Base-by-base conservation (phyloP, 2,888 invertebrate species). In the Drosophila sordidula region DNA sequence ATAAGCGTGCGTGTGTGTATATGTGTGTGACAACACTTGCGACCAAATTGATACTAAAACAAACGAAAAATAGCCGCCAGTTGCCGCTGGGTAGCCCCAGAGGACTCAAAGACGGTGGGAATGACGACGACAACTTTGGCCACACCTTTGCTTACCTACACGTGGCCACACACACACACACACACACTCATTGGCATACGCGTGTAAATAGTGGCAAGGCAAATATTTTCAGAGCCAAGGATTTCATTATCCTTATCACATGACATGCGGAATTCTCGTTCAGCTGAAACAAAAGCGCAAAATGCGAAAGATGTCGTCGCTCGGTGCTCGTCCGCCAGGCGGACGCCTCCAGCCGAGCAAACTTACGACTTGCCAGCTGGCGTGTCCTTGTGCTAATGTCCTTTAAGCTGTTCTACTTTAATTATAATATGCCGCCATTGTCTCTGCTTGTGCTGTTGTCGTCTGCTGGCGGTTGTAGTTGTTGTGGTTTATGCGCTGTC, bases 211-310 rank as follows among this genome's bases (percentile, higher is more conserved):
- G 72, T 74, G 52, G 47, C 69, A 75, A 78, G 69, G 88, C 79
- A 87, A 90, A 90, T 89, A 90, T 83, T 83, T 89, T 86, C 83
- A 83, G 75, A 78, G 85, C 77, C 83, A 91, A 91, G 91, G 89
- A 91, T 90, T 90, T 90, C 89, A 91, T 90, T 91, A 91, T 90
- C 89, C 85, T 90, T 91, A 90, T 90, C 90, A 88, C 79, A 75
- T 74, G 72, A 74, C 73, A 76, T 59, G 77, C 77, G 84, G 84
- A 70, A 84, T 89, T 88, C 74, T 75, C 47, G 36, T 46, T 55
- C 52, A 50, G 57, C 67, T 51, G 47, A 72, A 65, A 62, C 73
- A 75, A 73, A 79, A 78, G 70, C 69, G 70, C 61, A 72, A 73
- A 78, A 67, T 58, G 72, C 73, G 58, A 69, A 89, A 90, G 86